phyloP scores from a whole-genome alignment of 2,888 invertebrate genomes.

The Rhagonycha lutea region DNA sequence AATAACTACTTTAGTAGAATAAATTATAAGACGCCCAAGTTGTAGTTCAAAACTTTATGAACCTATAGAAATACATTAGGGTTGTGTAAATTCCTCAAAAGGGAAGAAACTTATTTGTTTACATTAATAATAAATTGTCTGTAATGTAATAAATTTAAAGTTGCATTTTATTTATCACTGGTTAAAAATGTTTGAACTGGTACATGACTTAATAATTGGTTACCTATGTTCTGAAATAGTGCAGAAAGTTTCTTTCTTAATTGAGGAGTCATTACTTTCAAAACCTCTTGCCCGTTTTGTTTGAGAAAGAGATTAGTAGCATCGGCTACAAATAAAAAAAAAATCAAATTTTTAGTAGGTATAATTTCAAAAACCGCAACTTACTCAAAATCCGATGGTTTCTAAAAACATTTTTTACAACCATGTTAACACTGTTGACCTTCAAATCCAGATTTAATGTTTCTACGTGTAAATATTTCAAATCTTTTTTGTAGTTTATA shows the following conservation, averaged over 20 bases:
- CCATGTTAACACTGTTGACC: conserved; percentile 66
- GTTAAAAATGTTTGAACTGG: conserved; percentile 62
- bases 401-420: conserved; percentile 68
- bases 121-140: too few relatives aligned
- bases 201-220: conserved; percentile 67
- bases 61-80: too few relatives aligned
- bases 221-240: conserved; percentile 67
- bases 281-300: conserved; percentile 70
- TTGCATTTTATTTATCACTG: not conserved
- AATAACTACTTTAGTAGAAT: too few relatives aligned
- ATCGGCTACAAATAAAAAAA: conserved; percentile 59
- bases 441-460: conserved; percentile 63
- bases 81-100: too few relatives aligned
- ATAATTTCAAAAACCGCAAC: conserved; percentile 41
- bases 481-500: conserved; percentile 51
- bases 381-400: conserved; percentile 72
- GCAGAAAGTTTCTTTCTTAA: conserved; percentile 66
- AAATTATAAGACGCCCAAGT: too few relatives aligned
- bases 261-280: conserved; percentile 71
- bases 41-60: too few relatives aligned
- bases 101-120: too few relatives aligned
- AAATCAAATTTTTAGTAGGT: not conserved
- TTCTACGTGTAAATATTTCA: conserved; percentile 66
- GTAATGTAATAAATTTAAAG: not conserved
- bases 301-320: conserved; percentile 72